These are phyloP conservation scores for Pristionchus fissidentatus DNA, from an alignment of 2,888 invertebrate genomes.

Conservation along the genomic window DNA sequence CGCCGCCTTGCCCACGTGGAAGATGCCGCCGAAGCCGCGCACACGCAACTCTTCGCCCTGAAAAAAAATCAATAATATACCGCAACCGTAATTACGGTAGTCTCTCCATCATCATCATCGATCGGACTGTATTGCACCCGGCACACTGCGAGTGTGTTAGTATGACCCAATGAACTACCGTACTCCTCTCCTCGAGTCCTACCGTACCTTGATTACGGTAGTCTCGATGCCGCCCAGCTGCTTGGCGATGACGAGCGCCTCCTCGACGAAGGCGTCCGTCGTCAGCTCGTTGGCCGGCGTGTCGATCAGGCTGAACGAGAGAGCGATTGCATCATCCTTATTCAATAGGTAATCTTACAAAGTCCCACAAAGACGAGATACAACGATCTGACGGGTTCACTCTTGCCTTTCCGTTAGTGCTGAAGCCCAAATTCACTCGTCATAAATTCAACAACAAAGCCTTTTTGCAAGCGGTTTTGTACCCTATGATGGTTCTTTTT, in stretches of 20 bases:
- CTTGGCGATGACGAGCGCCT: slow-evolving; percentile 78
- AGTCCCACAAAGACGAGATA: too few species aligned
- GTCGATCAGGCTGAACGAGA: slow-evolving; percentile 83
- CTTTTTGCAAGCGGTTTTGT: too few species aligned
- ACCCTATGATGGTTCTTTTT: too few species aligned
- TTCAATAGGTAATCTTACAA: too few species aligned
- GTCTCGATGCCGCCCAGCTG: slow-evolving; percentile 32
- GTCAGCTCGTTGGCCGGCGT: slow-evolving; percentile 89
- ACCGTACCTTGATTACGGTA: slow-evolving; percentile 34
- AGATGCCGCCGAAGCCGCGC: slow-evolving; percentile 86
- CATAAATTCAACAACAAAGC: too few species aligned
- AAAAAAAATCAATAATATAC: background rate
- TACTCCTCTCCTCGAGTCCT: background rate
- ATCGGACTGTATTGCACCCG: too few species aligned
- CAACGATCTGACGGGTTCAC: too few species aligned
- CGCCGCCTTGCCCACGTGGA: slow-evolving; percentile 88
- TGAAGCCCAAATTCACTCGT: too few species aligned
- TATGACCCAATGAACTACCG: too few species aligned
- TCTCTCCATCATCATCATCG: background rate
- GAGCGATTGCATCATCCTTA: background rate
- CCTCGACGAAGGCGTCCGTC: slow-evolving; percentile 65
- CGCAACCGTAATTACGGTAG: slow-evolving; percentile 21
- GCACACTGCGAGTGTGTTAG: too few species aligned
- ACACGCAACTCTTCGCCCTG: slow-evolving; percentile 82
- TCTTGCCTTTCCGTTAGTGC: too few species aligned